These are phyloP conservation scores for Lithophane socia DNA, from an alignment of 2,888 invertebrate genomes.

Conservation along the genomic window DNA sequence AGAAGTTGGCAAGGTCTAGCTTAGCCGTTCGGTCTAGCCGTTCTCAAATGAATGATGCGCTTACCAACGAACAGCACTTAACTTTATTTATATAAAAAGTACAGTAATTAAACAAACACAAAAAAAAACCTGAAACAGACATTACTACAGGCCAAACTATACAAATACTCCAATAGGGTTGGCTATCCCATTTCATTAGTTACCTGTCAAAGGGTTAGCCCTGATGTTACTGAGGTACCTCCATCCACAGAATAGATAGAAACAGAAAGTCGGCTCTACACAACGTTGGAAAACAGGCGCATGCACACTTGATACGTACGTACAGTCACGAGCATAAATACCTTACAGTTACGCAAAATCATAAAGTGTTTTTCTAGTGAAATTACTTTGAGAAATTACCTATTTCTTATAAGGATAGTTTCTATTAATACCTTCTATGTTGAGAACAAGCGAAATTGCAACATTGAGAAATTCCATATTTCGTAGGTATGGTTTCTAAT, in stretches of 20 bases:
- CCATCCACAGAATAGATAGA: neutral
- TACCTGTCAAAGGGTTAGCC: constrained; percentile 36
- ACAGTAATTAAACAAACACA: neutral
- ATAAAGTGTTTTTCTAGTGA: neutral
- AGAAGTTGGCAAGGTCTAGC: no score
- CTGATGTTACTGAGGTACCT: constrained; percentile 34
- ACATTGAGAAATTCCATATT: neutral
- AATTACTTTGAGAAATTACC: neutral
- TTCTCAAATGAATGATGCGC: no score
- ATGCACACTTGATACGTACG: neutral
- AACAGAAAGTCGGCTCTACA: neutral
- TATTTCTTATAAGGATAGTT: neutral
- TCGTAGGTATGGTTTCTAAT: neutral
- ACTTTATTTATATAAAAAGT: neutral
- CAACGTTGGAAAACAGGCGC: neutral
- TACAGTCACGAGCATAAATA: neutral
- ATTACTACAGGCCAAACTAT: constrained; percentile 5
- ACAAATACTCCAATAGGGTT: constrained; percentile 1
- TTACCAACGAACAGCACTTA: no score
- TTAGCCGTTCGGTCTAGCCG: no score
- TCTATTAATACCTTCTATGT: no score
- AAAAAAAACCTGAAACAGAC: neutral
- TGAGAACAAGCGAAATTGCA: no score
- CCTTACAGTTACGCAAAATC: no score
- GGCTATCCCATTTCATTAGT: constrained; percentile 58